These are phyloP conservation scores for Semnornis frantzii DNA, from an alignment of 2,113 vertebrate genomes.

Conservation along the genomic window DNA sequence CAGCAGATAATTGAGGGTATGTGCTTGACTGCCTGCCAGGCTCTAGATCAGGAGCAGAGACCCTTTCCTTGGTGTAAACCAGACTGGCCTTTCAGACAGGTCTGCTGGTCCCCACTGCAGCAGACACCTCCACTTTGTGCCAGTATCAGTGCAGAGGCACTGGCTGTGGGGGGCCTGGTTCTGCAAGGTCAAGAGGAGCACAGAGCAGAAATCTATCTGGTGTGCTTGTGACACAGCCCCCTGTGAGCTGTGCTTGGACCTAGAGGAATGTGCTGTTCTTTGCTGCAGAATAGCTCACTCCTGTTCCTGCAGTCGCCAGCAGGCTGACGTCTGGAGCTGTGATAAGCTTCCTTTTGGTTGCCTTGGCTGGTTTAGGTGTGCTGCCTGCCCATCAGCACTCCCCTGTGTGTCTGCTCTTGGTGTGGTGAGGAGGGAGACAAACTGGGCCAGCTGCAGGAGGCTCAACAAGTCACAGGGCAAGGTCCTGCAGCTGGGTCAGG, in stretches of 20 bases:
- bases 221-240: neutral
- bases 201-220: neutral
- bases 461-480: too few relatives aligned
- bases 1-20: conserved; percentile 45
- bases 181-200: neutral
- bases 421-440: neutral
- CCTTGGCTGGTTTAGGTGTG: neutral
- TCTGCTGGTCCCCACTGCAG: neutral
- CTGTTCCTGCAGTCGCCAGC: neutral
- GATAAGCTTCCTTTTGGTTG: neutral
- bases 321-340: neutral
- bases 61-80: neutral
- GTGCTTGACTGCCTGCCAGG: conserved; percentile 47
- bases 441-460: too few relatives aligned
- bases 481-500: too few relatives aligned
- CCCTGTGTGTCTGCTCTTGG: neutral
- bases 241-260: neutral
- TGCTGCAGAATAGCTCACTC: neutral
- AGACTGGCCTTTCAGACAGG: neutral
- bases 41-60: neutral
- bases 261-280: neutral
- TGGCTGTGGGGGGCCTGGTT: neutral
- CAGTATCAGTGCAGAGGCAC: neutral
- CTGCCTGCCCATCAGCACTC: fast-evolving
- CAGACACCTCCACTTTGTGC: neutral